Conservation (phyloP, 1,140 invertebrate genomes). For the Eurosta solidaginis region DNA sequence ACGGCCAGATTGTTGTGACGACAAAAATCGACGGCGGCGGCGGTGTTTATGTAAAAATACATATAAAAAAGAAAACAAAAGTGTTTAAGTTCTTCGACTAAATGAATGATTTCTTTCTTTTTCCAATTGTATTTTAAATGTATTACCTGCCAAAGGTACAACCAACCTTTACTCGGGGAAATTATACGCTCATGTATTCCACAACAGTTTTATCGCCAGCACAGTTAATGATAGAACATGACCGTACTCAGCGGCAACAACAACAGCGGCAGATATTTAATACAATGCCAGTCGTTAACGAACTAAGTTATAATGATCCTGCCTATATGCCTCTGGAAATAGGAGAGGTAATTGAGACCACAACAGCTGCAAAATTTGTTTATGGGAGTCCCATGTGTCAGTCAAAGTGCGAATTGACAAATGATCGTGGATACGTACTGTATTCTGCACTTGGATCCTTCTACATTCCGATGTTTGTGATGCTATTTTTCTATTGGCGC, state of each 20-base stretch:
- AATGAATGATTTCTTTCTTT: neutral
- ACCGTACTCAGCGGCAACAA: neutral
- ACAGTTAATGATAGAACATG: neutral
- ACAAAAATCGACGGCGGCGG: too few species aligned
- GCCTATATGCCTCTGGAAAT: slow-evolving; percentile 46
- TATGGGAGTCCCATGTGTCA: slow-evolving; percentile 67
- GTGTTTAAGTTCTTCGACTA: too few species aligned
- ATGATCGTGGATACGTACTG: slow-evolving; percentile 85
- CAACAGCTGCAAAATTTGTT: neutral
- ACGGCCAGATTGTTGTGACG: too few species aligned
- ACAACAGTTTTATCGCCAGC: neutral
- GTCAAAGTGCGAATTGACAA: slow-evolving; percentile 88
- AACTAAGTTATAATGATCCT: slow-evolving; percentile 54
- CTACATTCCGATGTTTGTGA: slow-evolving; percentile 91
- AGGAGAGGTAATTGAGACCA: neutral
- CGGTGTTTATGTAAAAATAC: too few species aligned
- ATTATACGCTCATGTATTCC: slow-evolving; percentile 56
- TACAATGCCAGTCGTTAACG: slow-evolving; percentile 33
- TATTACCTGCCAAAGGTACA: slow-evolving; percentile 47
- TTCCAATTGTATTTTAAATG: neutral
- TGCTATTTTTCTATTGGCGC: slow-evolving; percentile 88
- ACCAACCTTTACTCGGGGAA: slow-evolving; percentile 55
- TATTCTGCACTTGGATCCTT: slow-evolving; percentile 92
- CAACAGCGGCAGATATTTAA: slow-evolving; percentile 29
- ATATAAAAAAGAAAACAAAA: too few species aligned